Evolutionary conservation across 2,888 invertebrate species (phyloP).

Genomic region (Athetis lepigone): DNA sequence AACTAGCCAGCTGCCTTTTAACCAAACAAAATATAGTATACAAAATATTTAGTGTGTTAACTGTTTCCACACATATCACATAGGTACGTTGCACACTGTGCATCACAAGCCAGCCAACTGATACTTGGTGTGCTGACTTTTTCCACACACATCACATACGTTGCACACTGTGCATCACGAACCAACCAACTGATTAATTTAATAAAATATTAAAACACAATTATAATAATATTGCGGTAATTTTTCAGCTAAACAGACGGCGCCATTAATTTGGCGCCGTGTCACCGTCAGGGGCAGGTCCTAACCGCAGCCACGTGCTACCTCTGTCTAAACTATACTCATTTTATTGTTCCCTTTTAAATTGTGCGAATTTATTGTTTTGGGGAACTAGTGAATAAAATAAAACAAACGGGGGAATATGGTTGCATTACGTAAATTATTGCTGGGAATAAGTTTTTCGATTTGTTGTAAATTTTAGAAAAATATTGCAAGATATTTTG

Average conservation of each 20-base stretch:
- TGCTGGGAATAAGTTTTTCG: no score
- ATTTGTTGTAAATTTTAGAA: no score
- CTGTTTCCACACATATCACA: neutral
- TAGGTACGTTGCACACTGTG: neutral
- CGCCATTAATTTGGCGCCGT: conserved; percentile 57
- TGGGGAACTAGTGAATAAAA: conserved; percentile 23
- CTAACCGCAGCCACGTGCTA: conserved; percentile 59
- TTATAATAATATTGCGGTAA: conserved; percentile 45
- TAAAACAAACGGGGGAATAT: neutral
- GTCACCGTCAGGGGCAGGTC: conserved; percentile 52
- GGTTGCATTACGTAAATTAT: no score
- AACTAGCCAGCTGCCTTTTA: no score
- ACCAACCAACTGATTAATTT: conserved; percentile 16
- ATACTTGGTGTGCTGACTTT: neutral
- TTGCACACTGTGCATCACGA: neutral
- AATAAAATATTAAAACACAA: conserved; percentile 39
- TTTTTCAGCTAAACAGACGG: conserved; percentile 58
- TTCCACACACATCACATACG: neutral
- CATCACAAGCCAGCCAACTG: neutral
- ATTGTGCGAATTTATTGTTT: conserved; percentile 33
- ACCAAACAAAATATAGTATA: no score
- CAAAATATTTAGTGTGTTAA: neutral
- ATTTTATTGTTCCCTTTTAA: conserved; percentile 35
- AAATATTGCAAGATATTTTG: no score
- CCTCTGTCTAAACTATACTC: conserved; percentile 48